Evolutionary conservation across 2,113 vertebrate species (phyloP).

Genomic region (Nothobranchius furzeri): DNA sequence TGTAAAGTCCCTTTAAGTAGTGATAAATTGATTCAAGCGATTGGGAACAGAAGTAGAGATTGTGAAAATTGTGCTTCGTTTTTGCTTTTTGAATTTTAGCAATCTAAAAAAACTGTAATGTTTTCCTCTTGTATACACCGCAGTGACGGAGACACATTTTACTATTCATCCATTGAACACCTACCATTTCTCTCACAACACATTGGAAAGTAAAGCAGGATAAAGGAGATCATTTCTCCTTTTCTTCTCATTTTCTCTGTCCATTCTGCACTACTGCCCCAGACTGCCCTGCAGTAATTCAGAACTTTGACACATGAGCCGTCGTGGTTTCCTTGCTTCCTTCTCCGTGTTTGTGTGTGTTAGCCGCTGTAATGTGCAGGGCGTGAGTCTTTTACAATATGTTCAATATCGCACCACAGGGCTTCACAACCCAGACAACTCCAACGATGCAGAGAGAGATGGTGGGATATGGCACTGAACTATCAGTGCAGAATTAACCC

Average conservation of each 20-base stretch:
- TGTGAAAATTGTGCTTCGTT: too few relatives aligned
- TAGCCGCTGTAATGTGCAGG: constrained; percentile 61
- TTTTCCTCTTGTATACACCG: constrained; percentile 41
- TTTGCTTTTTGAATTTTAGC: too few relatives aligned
- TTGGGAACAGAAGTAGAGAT: too few relatives aligned
- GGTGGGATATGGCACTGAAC: constrained; percentile 53
- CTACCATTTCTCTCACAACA: constrained; percentile 39
- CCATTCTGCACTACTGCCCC: constrained; percentile 59
- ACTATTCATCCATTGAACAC: constrained; percentile 59
- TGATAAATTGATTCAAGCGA: too few relatives aligned
- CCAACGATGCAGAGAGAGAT: constrained; percentile 60
- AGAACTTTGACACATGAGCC: constrained; percentile 40
- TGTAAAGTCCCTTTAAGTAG: too few relatives aligned
- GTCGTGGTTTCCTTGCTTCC: constrained; percentile 20
- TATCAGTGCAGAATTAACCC: constrained; percentile 63
- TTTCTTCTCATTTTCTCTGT: constrained; percentile 43
- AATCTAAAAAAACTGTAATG: background rate
- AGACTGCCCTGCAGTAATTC: constrained; percentile 67
- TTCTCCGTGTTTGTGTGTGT: constrained; percentile 31
- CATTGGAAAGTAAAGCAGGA: constrained; percentile 60
- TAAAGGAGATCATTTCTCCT: constrained; percentile 45
- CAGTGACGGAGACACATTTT: constrained; percentile 60
- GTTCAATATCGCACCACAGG: constrained; percentile 72
- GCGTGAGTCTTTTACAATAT: constrained; percentile 71
- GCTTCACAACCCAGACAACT: constrained; percentile 59